A percentile compares a stretch with the other conserved stretches of the same genome.
Conservation (phyloP, 1,140 invertebrate genomes). For the Drosophila oshimai region DNA sequence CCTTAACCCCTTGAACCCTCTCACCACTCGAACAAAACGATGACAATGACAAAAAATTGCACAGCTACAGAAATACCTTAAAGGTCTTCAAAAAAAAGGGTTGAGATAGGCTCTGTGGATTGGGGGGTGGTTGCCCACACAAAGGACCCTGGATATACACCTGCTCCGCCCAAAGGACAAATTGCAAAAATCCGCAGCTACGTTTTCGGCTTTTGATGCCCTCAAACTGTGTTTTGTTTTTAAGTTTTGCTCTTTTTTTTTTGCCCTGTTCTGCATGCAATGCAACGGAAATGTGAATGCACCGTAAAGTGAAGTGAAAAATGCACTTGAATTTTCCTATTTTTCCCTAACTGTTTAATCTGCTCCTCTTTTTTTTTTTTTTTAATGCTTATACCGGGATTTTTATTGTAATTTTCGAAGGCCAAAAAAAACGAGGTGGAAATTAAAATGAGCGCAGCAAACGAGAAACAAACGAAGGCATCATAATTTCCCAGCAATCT, state of each 20-base stretch:
- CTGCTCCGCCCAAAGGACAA: conserved; percentile 35
- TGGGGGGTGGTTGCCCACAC: conserved; percentile 1
- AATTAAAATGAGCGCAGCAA: conserved; percentile 73
- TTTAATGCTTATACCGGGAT: background rate
- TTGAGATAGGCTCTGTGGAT: conserved; percentile 1
- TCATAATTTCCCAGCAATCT: conserved; percentile 65
- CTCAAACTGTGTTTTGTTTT: conserved; percentile 40
- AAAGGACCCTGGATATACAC: conserved; percentile 20
- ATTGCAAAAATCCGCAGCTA: conserved; percentile 52
- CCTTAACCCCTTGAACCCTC: background rate
- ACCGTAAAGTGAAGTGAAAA: conserved; percentile 80
- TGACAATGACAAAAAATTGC: conserved; percentile 72
- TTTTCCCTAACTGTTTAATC: conserved; percentile 70
- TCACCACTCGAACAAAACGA: conserved; percentile 41
- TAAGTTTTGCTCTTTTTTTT: conserved; percentile 5
- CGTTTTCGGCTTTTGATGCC: conserved; percentile 42
- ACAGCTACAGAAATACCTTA: conserved; percentile 62
- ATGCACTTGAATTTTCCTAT: conserved; percentile 79
- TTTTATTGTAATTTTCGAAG: conserved; percentile 74
- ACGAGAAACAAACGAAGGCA: conserved; percentile 64
- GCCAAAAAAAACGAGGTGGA: conserved; percentile 61
- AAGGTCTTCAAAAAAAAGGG: conserved; percentile 38
- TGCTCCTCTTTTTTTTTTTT: conserved; percentile 9
- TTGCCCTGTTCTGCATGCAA: conserved; percentile 40
- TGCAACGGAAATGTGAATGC: conserved; percentile 81